Evolutionary conservation across 2,888 invertebrate species (phyloP), one percentile per base, ranked within the genome.

Genomic region (Lasioglossum villosulum): DNA sequence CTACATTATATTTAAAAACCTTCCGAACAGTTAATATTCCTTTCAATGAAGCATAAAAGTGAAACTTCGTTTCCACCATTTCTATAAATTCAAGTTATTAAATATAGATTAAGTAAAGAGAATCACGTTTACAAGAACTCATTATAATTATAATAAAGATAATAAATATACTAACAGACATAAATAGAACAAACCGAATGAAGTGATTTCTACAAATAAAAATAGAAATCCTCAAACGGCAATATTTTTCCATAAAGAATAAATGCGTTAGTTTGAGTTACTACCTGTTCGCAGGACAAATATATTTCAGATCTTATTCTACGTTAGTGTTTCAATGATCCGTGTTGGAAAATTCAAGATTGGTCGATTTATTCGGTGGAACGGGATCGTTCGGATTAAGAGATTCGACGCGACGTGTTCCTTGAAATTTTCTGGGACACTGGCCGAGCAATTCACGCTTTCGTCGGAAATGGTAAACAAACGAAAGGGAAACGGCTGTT

Each of bases 401-500:
- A 30, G 63, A 30, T 56, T 1, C n/a, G n/a, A 0, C 6, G 16
- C 30, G 63, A 2, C 30, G 63, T 1, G 6, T 68, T 68, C 8
- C 68, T 34, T 4, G 34, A 10, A 12, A 23, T 68, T 30, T 30
- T 63, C 37, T 16, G 68, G 8, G 23, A 23, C 68, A 23, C 37
- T 4, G 10, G 12, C 23, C 23, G 19, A 37, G 34, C 23, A 37
- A 68, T 68, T 34, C 68, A 10, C 68, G 68, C 23, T 37, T 68
- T 37, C 23, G 23, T 19, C 19, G 34, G 23, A 4, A 37, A 68
- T 37, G 68, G 37, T 68, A 68, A 39, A 70, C 39, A 70, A 70
- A 70, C 70, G 70, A 39, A 70, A 70, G 39, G 70, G 70, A 70
- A 70, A n/a, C 68, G 75, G 52, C 80, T 37, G 30, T 74, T 42